These are phyloP conservation scores for Cotesia vestalis DNA, from an alignment of 1,140 invertebrate species.

Conservation along the genomic window DNA sequence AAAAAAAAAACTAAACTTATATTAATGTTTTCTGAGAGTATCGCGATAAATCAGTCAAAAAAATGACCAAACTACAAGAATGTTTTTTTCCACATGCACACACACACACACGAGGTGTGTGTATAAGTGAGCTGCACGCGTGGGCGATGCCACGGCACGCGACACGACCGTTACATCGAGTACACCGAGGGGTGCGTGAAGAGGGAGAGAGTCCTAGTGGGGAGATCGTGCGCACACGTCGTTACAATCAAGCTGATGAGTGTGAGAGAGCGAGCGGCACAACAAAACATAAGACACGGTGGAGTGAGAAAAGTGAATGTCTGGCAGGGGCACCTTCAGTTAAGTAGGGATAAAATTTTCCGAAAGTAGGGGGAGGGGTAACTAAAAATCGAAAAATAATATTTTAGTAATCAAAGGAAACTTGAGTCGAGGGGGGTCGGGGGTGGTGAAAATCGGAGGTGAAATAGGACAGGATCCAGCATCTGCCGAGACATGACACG, in stretches of 20 bases:
- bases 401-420: too few relatives aligned
- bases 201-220: constrained; percentile 35
- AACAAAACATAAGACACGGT: constrained; percentile 30
- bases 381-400: too few relatives aligned
- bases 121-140: constrained; percentile 56
- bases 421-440: too few relatives aligned
- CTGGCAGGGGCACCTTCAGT: too few relatives aligned
- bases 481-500: too few relatives aligned
- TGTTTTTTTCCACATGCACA: constrained; percentile 27
- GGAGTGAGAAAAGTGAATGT: constrained; percentile 37
- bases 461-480: too few relatives aligned
- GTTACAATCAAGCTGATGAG: background rate
- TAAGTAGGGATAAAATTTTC: too few relatives aligned
- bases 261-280: constrained; percentile 30
- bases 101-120: constrained; percentile 38
- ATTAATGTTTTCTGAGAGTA: background rate
- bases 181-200: constrained; percentile 31
- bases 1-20: too few relatives aligned
- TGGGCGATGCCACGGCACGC: constrained; percentile 66
- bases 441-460: too few relatives aligned
- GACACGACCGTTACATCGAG: constrained; percentile 65
- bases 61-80: background rate
- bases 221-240: background rate
- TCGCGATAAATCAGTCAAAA: constrained; percentile 2
- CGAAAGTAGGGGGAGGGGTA: too few relatives aligned